phyloP scores from a whole-genome alignment of 2,888 invertebrate species.

The Drosophila robusta region DNA sequence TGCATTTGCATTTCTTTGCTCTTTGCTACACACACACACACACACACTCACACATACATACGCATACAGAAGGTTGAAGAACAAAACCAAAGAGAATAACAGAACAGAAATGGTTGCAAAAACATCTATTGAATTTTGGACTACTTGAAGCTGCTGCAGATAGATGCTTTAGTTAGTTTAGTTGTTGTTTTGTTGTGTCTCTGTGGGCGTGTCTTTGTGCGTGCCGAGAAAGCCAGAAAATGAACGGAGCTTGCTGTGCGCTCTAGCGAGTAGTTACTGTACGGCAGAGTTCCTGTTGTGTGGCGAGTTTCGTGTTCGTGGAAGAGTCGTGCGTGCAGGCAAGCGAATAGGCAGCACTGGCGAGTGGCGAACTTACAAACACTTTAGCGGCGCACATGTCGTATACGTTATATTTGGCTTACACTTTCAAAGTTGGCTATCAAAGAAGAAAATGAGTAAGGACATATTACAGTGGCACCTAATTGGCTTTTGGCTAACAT shows the following conservation, averaged over 20 bases:
- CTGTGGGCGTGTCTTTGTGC: conserved; percentile 47
- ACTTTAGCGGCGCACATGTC: conserved; percentile 63
- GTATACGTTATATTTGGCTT: conserved; percentile 77
- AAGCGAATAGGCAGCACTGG: conserved; percentile 68
- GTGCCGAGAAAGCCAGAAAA: conserved; percentile 71
- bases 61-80: conserved; percentile 30
- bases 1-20: conserved; percentile 44
- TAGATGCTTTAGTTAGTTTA: conserved; percentile 19
- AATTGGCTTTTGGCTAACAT: conserved; percentile 50
- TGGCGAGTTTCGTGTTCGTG: conserved; percentile 28
- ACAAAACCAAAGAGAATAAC: conserved; percentile 14
- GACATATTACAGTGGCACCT: conserved; percentile 58
- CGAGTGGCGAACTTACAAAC: conserved; percentile 65
- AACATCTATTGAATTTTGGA: conserved; percentile 59
- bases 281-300: conserved; percentile 46
- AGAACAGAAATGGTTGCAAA: conserved; percentile 52
- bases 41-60: conserved; percentile 29
- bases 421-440: conserved; percentile 69
- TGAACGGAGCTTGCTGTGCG: conserved; percentile 69
- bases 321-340: conserved; percentile 63
- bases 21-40: conserved; percentile 36
- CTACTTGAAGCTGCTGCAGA: conserved; percentile 54
- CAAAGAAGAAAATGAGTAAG: conserved; percentile 51
- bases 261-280: conserved; percentile 65
- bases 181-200: conserved; percentile 19